These are phyloP conservation scores for Parapristionchus giblindavisi DNA, from an alignment of 2,888 invertebrate species.

Conservation along the genomic window DNA sequence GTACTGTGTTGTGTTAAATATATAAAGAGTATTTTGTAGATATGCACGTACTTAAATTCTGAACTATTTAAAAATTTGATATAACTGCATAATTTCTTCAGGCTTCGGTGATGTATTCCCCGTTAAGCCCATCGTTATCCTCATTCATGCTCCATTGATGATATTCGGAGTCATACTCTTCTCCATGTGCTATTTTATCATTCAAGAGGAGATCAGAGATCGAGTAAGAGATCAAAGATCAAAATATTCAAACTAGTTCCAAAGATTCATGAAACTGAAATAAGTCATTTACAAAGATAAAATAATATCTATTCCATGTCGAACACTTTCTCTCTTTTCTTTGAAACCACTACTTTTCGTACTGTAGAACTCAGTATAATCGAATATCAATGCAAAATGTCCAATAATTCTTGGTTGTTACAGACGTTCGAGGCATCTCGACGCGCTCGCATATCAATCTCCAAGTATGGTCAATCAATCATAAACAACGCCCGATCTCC, in stretches of 20 bases:
- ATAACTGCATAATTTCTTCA: slow-evolving; percentile 37
- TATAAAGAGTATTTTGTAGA: not conserved
- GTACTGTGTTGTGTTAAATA: not conserved
- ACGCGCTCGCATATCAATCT: slow-evolving; percentile 57
- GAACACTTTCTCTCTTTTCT: too few relatives aligned
- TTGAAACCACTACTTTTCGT: too few relatives aligned
- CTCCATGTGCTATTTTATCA: slow-evolving; percentile 66
- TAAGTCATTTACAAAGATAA: too few relatives aligned
- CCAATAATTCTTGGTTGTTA: too few relatives aligned
- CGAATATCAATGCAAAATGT: too few relatives aligned
- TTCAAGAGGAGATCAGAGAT: slow-evolving; percentile 64
- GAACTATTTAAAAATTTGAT: not conserved
- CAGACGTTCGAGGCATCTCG: slow-evolving; percentile 50
- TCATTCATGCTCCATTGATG: slow-evolving; percentile 60
- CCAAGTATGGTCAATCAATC: slow-evolving; percentile 60
- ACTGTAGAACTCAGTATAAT: too few relatives aligned
- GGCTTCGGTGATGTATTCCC: slow-evolving; percentile 66
- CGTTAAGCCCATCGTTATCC: slow-evolving; percentile 48
- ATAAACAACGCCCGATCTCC: slow-evolving; percentile 47
- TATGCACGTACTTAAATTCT: not conserved
- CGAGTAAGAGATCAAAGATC: too few relatives aligned
- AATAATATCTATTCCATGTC: too few relatives aligned
- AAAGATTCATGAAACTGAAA: too few relatives aligned
- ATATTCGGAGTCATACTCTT: slow-evolving; percentile 62
- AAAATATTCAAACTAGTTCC: too few relatives aligned